Conservation (phyloP, 2,113 vertebrate species). For the Procavia capensis region DNA sequence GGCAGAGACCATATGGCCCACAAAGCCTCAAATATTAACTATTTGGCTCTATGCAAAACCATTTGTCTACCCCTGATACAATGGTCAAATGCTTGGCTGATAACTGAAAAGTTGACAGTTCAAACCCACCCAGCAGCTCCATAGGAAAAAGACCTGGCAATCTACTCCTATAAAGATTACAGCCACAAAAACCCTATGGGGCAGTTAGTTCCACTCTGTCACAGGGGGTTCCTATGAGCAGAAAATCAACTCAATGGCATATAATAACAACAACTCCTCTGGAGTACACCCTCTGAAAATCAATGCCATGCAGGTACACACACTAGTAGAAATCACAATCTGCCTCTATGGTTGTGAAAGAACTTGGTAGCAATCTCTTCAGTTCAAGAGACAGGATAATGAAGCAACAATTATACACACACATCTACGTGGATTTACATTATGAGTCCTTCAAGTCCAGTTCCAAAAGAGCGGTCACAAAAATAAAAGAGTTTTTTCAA, state of each 20-base stretch:
- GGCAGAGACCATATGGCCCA: not conserved
- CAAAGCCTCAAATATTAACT: not conserved
- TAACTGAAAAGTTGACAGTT: too few relatives aligned
- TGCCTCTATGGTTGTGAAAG: not conserved
- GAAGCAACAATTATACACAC: not conserved
- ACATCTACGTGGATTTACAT: constrained; percentile 17
- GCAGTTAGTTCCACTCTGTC: not conserved
- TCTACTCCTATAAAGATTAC: too few relatives aligned
- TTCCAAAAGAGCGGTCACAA: not conserved
- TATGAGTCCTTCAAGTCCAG: not conserved
- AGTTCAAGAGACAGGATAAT: not conserved
- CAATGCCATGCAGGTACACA: not conserved
- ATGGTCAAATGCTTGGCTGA: too few relatives aligned
- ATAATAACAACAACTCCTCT: not conserved
- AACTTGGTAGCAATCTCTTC: not conserved
- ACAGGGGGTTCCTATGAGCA: too few relatives aligned
- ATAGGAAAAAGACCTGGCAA: too few relatives aligned
- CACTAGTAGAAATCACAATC: not conserved
- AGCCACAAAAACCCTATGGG: not conserved
- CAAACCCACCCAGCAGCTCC: too few relatives aligned
- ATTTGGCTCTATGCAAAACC: not conserved
- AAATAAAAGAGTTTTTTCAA: not conserved
- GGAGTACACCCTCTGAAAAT: not conserved
- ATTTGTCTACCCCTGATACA: not conserved
- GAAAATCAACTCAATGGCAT: too few relatives aligned